phyloP scores from a whole-genome alignment of 2,797 vertebrate genomes.

The Thunnus albacares region DNA sequence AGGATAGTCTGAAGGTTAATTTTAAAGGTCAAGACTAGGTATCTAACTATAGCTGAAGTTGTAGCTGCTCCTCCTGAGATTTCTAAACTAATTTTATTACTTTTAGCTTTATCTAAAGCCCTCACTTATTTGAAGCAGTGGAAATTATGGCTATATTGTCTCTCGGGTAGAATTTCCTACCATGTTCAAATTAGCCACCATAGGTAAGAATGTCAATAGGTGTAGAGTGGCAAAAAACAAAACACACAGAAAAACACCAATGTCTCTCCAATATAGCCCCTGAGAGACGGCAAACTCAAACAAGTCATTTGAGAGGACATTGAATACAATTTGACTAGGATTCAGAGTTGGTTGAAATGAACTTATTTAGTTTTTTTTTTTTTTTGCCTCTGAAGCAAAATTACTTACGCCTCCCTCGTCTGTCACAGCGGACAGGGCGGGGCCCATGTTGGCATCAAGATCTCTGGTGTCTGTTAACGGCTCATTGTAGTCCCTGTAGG shows the following conservation, averaged over 20 bases:
- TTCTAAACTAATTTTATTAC: not conserved
- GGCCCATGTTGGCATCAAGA: conserved; percentile 87
- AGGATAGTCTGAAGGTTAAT: not conserved
- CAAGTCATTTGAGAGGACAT: conserved; percentile 29
- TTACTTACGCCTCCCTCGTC: conserved; percentile 93
- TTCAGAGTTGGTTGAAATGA: conserved; percentile 70
- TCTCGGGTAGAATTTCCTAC: too few species aligned
- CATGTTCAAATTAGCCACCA: not conserved
- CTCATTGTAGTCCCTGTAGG: conserved; percentile 91
- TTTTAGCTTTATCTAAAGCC: not conserved
- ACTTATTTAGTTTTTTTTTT: conserved; percentile 52
- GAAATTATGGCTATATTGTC: too few species aligned
- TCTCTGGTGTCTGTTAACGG: conserved; percentile 81
- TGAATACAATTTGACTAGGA: conserved; percentile 36
- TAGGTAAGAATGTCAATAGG: not conserved
- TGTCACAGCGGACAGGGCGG: conserved; percentile 91
- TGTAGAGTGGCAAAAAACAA: not conserved
- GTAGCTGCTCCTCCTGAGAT: not conserved
- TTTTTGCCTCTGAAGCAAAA: conserved; percentile 72
- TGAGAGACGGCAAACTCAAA: conserved; percentile 53
- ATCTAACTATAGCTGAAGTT: not conserved
- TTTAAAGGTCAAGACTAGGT: not conserved
- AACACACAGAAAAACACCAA: not conserved
- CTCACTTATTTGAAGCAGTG: not conserved
- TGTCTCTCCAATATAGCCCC: not conserved